Evolutionary conservation across 1,140 invertebrate genomes (phyloP).

Genomic region (Metopolophium dirhodum): DNA sequence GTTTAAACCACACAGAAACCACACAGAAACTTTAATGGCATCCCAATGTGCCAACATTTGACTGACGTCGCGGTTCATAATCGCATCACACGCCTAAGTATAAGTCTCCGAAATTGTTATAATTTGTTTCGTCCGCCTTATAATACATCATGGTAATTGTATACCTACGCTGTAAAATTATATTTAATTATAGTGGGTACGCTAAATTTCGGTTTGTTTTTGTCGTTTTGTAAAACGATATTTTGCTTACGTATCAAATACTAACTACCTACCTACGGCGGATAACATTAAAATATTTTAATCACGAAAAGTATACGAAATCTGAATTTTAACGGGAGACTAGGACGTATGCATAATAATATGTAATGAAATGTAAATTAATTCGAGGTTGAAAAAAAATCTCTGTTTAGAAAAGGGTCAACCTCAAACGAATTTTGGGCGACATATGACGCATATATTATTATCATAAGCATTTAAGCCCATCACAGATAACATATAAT

Average conservation of each 20-base stretch:
- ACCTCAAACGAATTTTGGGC: neutral
- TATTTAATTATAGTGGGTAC: neutral
- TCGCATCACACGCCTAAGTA: too few relatives aligned
- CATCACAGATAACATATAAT: neutral
- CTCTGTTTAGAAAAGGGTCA: neutral
- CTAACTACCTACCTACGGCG: neutral
- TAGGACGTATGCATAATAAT: neutral
- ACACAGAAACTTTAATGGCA: neutral
- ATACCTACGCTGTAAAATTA: neutral
- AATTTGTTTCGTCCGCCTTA: neutral
- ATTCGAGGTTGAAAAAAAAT: neutral
- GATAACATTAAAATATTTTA: neutral
- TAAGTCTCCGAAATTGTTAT: neutral
- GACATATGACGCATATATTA: conserved; percentile 9
- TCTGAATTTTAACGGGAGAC: neutral
- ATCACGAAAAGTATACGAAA: neutral
- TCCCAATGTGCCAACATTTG: neutral
- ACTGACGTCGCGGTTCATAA: too few relatives aligned
- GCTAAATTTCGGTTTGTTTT: neutral
- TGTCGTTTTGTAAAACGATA: neutral
- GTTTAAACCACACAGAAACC: neutral
- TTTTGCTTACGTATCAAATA: neutral
- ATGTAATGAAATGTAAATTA: conserved; percentile 8
- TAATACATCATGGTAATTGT: too few relatives aligned
- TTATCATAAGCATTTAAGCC: neutral